Percentiles rank a stretch among this genome's conserved stretches.
Conservation (phyloP, 2,888 invertebrate species). For the Stomorhina lunata region DNA sequence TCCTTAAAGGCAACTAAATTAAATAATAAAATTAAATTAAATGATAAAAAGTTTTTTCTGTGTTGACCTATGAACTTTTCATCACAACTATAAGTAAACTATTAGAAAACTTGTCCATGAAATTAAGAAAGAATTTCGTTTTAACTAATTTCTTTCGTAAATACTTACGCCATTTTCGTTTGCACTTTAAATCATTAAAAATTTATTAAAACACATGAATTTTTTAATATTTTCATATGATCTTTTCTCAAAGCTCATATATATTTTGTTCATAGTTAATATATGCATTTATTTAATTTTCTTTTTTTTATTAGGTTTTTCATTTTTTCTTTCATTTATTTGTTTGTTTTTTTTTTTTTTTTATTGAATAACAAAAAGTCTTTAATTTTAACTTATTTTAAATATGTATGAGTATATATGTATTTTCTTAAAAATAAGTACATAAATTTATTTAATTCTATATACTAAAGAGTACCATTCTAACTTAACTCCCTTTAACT, state of each 20-base stretch:
- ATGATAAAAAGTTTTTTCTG: too few species aligned
- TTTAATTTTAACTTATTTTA: conserved; percentile 62
- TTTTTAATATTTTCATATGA: conserved; percentile 56
- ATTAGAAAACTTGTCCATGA: too few species aligned
- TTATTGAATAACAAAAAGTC: conserved; percentile 64
- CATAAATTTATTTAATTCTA: not conserved
- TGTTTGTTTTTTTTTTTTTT: conserved; percentile 8
- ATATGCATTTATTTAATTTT: conserved; percentile 53
- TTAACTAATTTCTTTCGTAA: too few species aligned
- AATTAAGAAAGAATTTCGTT: too few species aligned
- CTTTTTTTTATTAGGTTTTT: conserved; percentile 20
- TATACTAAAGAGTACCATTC: too few species aligned
- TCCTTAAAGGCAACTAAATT: too few species aligned
- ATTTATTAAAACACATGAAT: conserved; percentile 22
- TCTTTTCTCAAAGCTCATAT: conserved; percentile 60
- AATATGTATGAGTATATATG: conserved; percentile 38
- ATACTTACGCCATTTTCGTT: too few species aligned
- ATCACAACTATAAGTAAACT: too few species aligned
- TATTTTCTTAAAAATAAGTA: conserved; percentile 5
- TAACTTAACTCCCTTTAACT: not conserved
- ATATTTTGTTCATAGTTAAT: conserved; percentile 39
- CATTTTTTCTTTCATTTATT: conserved; percentile 8
- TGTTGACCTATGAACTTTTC: too few species aligned
- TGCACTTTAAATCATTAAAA: not conserved
- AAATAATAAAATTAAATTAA: too few species aligned